Base-by-base conservation (phyloP, 2,113 vertebrate species). In the Odontophorus gujanensis region DNA sequence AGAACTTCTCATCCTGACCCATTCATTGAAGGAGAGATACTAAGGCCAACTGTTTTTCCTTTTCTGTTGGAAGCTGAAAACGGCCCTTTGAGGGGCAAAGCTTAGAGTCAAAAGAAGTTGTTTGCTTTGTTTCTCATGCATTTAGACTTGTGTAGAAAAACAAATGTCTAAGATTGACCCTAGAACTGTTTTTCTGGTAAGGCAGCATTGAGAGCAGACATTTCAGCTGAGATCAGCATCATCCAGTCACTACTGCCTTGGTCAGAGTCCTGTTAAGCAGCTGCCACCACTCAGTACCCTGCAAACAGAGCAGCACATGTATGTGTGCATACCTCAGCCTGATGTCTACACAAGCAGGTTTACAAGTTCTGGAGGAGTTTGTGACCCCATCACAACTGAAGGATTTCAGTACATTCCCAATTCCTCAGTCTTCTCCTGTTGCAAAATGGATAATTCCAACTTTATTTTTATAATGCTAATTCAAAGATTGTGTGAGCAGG, bases 171-270 rank as follows among this genome's bases (percentile, higher is more conserved):
- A 30, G 48, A 83, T 62, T 32, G 15, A 48, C 36, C 26, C 50
- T 62, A 85, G 66, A 73, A 81, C 9, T 48, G 6, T 38, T 87
- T 75, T 74, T 72, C 58, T 89, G 28, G 32, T 69, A 32, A 21
- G 63, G 11, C 0, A 0, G 19, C 58, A 79, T n/a, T 0, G 0
- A 58, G 36, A 82, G 22, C 25, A 87, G 42, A 53, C 4, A 2
- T 81, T 91, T 92, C 67, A 87, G 40, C 40, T 77, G 82, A 92
- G 81, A 87, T 65, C 67, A 83, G 38, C 32, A 91, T 45, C 40
- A 83, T 2, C 30, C 76, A 80, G 36, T 66, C 79, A 48, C 34
- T 20, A 42, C 62, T 87, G 58, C 43, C 74, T 87, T 79, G 28
- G 74, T 73, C 62, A 87, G 53, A 87, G 71, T 66, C 43, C 62